Evolutionary conservation across 2,888 invertebrate genomes (phyloP).

Genomic region (Resseliella maxima): DNA sequence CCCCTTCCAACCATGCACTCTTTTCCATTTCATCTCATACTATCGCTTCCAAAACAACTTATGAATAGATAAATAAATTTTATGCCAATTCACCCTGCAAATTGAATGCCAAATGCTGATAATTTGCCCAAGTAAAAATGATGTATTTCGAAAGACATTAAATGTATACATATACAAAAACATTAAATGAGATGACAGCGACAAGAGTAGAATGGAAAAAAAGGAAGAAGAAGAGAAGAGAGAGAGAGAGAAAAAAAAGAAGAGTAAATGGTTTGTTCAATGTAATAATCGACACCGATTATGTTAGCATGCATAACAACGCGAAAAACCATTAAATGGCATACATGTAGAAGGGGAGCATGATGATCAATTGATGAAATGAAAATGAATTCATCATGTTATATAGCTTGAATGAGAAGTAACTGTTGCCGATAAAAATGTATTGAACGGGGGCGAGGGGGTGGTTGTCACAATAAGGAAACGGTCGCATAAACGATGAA

Average conservation of each 20-base stretch:
- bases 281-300: slow-evolving; percentile 30
- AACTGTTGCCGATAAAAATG: not conserved
- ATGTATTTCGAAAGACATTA: too few relatives aligned
- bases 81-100: not conserved
- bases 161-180: not conserved
- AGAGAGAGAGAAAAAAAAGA: not conserved
- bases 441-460: not conserved
- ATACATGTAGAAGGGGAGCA: not conserved
- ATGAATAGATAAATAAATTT: slow-evolving; percentile 22
- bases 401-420: not conserved
- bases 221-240: not conserved
- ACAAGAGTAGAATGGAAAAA: too few relatives aligned
- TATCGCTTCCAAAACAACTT: not conserved
- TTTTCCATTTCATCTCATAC: too few relatives aligned
- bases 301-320: not conserved
- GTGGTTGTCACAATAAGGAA: not conserved
- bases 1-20: too few relatives aligned
- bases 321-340: slow-evolving; percentile 19
- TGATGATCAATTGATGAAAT: slow-evolving; percentile 21
- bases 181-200: not conserved
- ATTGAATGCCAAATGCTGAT: not conserved
- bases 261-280: not conserved
- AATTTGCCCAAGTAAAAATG: not conserved
- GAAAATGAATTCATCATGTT: slow-evolving; percentile 33
- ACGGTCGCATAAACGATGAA: not conserved